Evolutionary conservation across 2,888 invertebrate genomes (phyloP), one percentile per base, ranked within the genome.

Genomic region (Drosophila neutralis): DNA sequence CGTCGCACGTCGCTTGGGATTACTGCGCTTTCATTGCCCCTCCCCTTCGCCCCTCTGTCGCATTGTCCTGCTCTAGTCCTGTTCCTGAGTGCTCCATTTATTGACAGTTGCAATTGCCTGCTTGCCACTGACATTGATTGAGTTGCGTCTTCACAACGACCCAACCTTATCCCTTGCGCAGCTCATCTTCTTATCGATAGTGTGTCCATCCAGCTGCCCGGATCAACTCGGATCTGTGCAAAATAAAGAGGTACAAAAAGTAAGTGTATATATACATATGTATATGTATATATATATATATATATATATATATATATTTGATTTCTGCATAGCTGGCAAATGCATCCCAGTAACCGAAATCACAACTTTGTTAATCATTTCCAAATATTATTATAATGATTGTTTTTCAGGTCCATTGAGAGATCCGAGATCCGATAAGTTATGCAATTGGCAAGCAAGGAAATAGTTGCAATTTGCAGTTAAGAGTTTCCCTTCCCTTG

Each of bases 101-200:
- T 85, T 85, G 85, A 85, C 85, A 85, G 83, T 87, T 62, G 82
- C 84, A 71, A 84, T 82, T 82, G 69, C 69, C 38, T 10, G 45
- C 53, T 66, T 45, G 56, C 64, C 54, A 52, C 61, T 76, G 84
- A 87, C 85, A 73, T 84, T 85, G 88, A 85, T 87, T 85, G 86
- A 87, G 82, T 73, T 86, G 74, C 65, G 54, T 69, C 69, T 64
- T 65, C 8, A 21, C 59, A 49, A 48, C 36, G 36, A 27, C 56
- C 48, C n/a, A 52, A 29, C 13, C 2, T 58, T 53, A 31, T 54
- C 38, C 29, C 29, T 29, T 13, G 11, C 18, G 33, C 48, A 48
- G 35, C 40, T 61, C 76, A 84, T 77, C 53, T 67, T 77, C 53
- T 67, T 80, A 69, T 73, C 82, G 57, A 52, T 36, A 56, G 51